Evolutionary conservation across 2,113 vertebrate species (phyloP), one percentile per base, ranked within the genome.

Genomic region (Sterna hirundo): DNA sequence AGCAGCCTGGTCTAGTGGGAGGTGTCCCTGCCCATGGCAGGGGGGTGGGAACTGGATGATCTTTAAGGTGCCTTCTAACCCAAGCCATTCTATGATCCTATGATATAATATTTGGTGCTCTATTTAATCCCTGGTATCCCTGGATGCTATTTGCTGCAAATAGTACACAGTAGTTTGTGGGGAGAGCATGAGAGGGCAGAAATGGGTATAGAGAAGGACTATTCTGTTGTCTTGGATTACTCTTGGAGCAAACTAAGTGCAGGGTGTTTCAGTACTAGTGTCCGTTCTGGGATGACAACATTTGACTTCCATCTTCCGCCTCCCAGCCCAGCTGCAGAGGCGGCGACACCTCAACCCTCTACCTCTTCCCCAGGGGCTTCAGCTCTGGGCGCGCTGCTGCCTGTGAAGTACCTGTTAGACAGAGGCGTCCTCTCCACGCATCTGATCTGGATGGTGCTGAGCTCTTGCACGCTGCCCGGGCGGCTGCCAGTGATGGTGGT

Each of bases 361-460:
- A 16, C 9, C 23, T 25, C 52, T 44, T 60, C 60, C 38, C 54
- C 60, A 18, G 49, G 55, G 49, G 10, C 29, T 70, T 49, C 30
- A 71, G n/a, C 32, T 27, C 26, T 12, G 1, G 0, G 27, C 13
- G 54, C 7, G 75, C 64, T 12, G 72, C 1, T 18, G 42, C 49
- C 2, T 2, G 2, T 2, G 47, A 23, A 10, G 61, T 98, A 99
- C 99, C 99, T 99, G 98, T 99, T 99, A 69, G 97, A 98, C 42
- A 98, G 97, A 25, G 98, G 93, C 2, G 98, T 98, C 79, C 99
- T 98, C 97, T 99, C 99, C 98, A 98, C 95, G 22, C 98, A 98
- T 94, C 98, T 96, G 98, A 99, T 99, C 95, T 99, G 99, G 97
- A 99, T 99, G 82, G 99, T 99, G 96, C 99, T 99, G 89, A 99